Evolutionary conservation across 37 sponge, comb jelly and placozoan genomes (phyloP).

Genomic region (Mnemiopsis leidyi): DNA sequence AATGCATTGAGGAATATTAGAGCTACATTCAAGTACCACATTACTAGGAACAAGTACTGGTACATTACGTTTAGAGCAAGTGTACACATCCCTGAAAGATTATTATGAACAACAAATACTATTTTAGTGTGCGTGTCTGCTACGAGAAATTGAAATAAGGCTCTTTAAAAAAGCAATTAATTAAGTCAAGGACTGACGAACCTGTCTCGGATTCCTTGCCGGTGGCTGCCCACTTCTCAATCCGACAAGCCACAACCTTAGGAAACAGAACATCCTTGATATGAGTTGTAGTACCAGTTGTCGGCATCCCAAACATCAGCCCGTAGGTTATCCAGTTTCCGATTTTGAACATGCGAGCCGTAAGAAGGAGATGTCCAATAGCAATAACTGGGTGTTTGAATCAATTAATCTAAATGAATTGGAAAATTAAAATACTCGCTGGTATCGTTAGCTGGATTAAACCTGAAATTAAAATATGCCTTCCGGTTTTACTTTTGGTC

Average conservation of each 20-base stretch:
- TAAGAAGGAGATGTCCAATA: slow-evolving; percentile 1
- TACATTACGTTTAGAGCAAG: slow-evolving; percentile 34
- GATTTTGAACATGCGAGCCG: slow-evolving; percentile 49
- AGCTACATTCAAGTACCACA: slow-evolving; percentile 53
- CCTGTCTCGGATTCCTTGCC: slow-evolving; percentile 42
- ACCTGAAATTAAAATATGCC: no score
- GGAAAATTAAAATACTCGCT: no score
- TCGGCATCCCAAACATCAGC: not conserved
- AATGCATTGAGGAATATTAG: slow-evolving; percentile 34
- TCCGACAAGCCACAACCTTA: slow-evolving; percentile 55
- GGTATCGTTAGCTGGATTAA: no score
- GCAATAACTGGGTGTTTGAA: slow-evolving; percentile 33
- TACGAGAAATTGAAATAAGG: no score
- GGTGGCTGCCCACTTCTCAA: slow-evolving; percentile 42
- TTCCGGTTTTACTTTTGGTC: no score
- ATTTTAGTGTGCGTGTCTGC: no score
- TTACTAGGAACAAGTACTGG: slow-evolving; percentile 54
- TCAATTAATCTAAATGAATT: no score
- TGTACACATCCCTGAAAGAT: slow-evolving; percentile 40
- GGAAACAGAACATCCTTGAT: slow-evolving; percentile 57
- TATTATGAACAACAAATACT: no score
- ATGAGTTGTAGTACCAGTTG: not conserved
- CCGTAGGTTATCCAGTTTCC: slow-evolving; percentile 58
- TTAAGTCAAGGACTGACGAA: no score
- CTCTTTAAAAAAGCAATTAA: no score